Conservation (phyloP, 2,888 invertebrate species). For the Andrena marginata region DNA sequence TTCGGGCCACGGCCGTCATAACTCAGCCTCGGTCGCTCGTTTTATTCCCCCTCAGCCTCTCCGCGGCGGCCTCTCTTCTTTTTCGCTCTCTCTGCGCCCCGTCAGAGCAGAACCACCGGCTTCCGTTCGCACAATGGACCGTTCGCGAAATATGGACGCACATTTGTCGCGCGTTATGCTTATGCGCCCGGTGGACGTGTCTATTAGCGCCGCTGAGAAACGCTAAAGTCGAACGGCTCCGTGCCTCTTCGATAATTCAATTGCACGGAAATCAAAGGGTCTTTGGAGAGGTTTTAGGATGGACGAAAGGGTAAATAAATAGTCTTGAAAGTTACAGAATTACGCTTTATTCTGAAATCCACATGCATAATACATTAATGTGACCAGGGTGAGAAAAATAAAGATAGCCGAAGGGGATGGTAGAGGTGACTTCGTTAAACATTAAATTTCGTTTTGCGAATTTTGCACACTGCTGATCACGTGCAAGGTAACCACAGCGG, state of each 20-base stretch:
- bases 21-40: constrained; percentile 74
- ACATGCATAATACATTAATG: too few species aligned
- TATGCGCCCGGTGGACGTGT: constrained; percentile 48
- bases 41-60: constrained; percentile 53
- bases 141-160: constrained; percentile 64
- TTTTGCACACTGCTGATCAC: too few species aligned
- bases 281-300: constrained; percentile 9
- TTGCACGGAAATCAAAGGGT: constrained; percentile 18
- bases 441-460: too few species aligned
- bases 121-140: constrained; percentile 58
- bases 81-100: constrained; percentile 14
- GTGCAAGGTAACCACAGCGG: too few species aligned
- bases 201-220: constrained; percentile 48
- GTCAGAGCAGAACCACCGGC: constrained; percentile 48
- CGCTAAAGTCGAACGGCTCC: not conserved
- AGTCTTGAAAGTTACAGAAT: too few species aligned
- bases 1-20: constrained; percentile 79
- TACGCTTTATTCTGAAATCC: too few species aligned
- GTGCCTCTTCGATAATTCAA: constrained; percentile 20
- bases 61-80: constrained; percentile 13
- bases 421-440: too few species aligned
- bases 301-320: not conserved
- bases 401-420: too few species aligned
- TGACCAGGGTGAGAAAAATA: too few species aligned
- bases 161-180: constrained; percentile 66